These are phyloP conservation scores for Drosophila micromelanica DNA, from an alignment of 1,140 invertebrate species.

Conservation along the genomic window DNA sequence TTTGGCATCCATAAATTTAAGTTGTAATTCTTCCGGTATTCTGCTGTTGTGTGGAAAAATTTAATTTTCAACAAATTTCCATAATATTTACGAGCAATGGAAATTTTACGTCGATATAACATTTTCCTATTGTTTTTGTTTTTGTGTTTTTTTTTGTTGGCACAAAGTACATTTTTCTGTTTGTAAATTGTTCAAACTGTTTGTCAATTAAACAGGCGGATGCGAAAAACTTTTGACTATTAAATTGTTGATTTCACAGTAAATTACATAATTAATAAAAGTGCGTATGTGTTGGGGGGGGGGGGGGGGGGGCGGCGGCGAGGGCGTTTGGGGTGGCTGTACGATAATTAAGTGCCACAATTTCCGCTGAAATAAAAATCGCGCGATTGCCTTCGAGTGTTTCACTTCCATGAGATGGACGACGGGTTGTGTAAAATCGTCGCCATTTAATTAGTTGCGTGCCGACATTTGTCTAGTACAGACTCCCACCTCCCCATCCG, in stretches of 20 bases:
- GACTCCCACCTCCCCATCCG: neutral
- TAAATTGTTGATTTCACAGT: conserved; percentile 24
- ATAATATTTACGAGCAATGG: conserved; percentile 34
- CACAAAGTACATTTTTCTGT: neutral
- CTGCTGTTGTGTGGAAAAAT: conserved; percentile 14
- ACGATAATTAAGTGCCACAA: conserved; percentile 20
- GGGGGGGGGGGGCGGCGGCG: neutral
- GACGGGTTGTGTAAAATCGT: conserved; percentile 4
- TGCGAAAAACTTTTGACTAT: conserved; percentile 6
- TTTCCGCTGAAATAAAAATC: conserved; percentile 32
- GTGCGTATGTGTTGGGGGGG: neutral
- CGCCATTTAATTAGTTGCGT: conserved; percentile 51
- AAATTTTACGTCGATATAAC: conserved; percentile 12
- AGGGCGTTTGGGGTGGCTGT: neutral
- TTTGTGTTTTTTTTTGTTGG: conserved; percentile 5
- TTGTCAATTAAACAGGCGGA: neutral
- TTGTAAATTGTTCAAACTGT: conserved; percentile 5
- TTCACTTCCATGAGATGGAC: neutral
- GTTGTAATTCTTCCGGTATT: conserved; percentile 20
- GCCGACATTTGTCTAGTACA: conserved; percentile 8
- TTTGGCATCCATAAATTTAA: conserved; percentile 8
- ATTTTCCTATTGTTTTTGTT: neutral
- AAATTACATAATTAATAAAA: conserved; percentile 41
- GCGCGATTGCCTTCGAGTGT: neutral
- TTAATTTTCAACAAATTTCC: conserved; percentile 26